phyloP scores from a whole-genome alignment of 2,888 invertebrate species.

The Apodemia mormo region DNA sequence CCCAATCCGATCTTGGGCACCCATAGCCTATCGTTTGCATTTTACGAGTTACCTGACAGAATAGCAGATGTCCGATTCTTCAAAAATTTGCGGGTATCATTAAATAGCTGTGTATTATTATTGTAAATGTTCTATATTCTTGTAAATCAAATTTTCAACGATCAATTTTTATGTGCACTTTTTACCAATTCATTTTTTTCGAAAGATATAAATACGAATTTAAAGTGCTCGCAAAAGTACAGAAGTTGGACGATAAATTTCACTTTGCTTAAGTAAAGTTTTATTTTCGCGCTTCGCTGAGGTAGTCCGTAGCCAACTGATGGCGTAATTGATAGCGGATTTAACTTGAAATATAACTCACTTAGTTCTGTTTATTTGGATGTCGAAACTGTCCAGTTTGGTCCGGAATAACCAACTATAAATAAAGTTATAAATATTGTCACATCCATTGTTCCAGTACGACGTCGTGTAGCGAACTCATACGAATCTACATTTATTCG shows the following conservation, averaged over 20 bases:
- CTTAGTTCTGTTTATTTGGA: slow-evolving; percentile 12
- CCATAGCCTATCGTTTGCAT: too few relatives aligned
- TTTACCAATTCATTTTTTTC: slow-evolving; percentile 23
- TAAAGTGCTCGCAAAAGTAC: slow-evolving; percentile 36
- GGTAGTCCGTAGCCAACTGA: slow-evolving; percentile 22
- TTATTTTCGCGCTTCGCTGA: slow-evolving; percentile 31
- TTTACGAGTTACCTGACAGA: too few relatives aligned
- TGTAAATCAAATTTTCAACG: too few relatives aligned
- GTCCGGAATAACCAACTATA: neutral
- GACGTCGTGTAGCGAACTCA: neutral
- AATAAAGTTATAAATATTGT: neutral
- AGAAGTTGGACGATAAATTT: slow-evolving; percentile 49
- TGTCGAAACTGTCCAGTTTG: slow-evolving; percentile 5
- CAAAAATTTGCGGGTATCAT: too few relatives aligned
- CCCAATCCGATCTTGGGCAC: too few relatives aligned
- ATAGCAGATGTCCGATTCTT: too few relatives aligned
- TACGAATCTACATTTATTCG: neutral
- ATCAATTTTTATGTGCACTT: neutral
- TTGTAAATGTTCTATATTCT: too few relatives aligned
- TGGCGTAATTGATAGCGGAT: slow-evolving; percentile 36
- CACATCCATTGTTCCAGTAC: neutral
- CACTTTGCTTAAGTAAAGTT: slow-evolving; percentile 41
- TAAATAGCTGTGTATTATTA: too few relatives aligned
- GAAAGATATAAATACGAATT: slow-evolving; percentile 45
- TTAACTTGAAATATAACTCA: slow-evolving; percentile 34